These are phyloP conservation scores for Hemichromis elongatus DNA, from an alignment of 2,113 vertebrate species.

Conservation along the genomic window DNA sequence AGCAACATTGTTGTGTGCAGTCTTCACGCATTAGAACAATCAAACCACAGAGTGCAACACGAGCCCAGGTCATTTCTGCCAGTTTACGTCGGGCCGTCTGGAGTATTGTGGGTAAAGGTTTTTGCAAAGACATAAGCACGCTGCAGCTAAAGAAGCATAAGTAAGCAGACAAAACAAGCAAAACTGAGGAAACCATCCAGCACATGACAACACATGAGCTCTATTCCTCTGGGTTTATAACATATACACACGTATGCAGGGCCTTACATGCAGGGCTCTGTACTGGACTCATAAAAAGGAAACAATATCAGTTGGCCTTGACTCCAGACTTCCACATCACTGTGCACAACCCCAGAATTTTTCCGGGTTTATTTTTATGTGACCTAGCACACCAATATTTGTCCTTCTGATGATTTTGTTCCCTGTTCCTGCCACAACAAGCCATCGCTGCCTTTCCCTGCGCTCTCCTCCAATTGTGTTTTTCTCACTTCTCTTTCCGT, in stretches of 20 bases:
- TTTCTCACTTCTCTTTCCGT: constrained; percentile 34
- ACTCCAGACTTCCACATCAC: neutral
- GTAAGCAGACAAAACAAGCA: neutral
- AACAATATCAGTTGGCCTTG: neutral
- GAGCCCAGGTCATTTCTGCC: neutral
- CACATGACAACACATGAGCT: neutral
- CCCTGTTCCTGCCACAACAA: neutral
- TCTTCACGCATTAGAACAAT: neutral
- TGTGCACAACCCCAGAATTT: neutral
- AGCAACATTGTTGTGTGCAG: neutral
- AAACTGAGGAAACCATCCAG: neutral
- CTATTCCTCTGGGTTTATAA: neutral
- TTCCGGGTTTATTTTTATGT: neutral
- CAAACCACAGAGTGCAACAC: neutral
- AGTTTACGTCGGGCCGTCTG: neutral
- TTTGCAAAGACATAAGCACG: neutral
- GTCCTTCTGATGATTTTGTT: neutral
- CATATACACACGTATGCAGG: neutral
- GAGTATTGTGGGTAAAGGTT: neutral
- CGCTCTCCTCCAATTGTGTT: constrained; percentile 15
- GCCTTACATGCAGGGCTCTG: neutral
- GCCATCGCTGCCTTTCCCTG: neutral
- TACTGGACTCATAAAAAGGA: neutral
- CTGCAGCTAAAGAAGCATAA: neutral
- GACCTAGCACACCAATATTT: neutral